phyloP scores from a whole-genome alignment of 2,113 vertebrate species.

The Holacanthus passer region DNA sequence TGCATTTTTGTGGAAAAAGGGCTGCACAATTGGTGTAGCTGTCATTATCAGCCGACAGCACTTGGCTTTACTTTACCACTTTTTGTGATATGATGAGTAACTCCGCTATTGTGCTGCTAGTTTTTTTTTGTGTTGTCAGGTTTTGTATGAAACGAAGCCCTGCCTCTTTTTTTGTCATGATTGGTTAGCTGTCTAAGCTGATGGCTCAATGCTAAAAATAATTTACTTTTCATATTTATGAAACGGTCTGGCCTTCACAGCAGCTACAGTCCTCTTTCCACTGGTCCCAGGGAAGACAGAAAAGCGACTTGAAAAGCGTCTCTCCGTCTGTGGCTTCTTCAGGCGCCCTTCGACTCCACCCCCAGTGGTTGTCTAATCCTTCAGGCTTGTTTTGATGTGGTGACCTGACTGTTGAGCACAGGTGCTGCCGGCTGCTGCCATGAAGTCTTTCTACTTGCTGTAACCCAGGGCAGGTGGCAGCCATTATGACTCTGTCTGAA shows the following conservation, averaged over 20 bases:
- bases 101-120: not conserved
- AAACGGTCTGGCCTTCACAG: not conserved
- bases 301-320: conserved; percentile 26
- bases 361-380: conserved; percentile 36
- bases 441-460: conserved; percentile 26
- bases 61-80: not conserved
- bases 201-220: not conserved
- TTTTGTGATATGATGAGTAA: conserved; percentile 1
- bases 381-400: conserved; percentile 69
- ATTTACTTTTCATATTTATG: not conserved
- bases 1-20: not conserved
- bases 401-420: conserved; percentile 75
- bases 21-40: not conserved
- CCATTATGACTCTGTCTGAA: conserved; percentile 58
- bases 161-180: not conserved
- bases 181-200: not conserved
- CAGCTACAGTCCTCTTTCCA: not conserved
- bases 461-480: conserved; percentile 63
- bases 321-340: conserved; percentile 42
- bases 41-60: not conserved
- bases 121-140: not conserved
- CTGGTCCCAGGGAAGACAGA: conserved; percentile 4
- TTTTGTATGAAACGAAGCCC: not conserved
- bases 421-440: conserved; percentile 71
- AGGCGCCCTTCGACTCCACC: conserved; percentile 36